A percentile compares a stretch with the other conserved stretches of the same genome.
Conservation (phyloP, 2,113 vertebrate species). For the Tenebrosternarchus preto region DNA sequence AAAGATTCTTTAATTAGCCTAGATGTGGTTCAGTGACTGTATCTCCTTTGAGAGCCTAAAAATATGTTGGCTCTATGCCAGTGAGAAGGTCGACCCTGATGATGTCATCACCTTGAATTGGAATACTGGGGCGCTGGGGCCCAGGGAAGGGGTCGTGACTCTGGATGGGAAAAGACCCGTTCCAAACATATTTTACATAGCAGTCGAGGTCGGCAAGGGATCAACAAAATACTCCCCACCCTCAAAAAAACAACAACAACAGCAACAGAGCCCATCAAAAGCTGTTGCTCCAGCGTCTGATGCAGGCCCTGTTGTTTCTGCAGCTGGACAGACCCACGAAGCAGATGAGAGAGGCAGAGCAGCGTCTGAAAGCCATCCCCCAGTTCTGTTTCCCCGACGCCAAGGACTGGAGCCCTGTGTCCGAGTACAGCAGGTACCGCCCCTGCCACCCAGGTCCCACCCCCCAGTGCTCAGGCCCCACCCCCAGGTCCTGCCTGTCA, state of each 20-base stretch:
- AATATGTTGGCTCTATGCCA: slow-evolving; percentile 48
- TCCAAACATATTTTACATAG: slow-evolving; percentile 51
- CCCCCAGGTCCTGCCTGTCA: background rate
- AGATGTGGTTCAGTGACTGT: slow-evolving; percentile 50
- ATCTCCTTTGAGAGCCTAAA: slow-evolving; percentile 54
- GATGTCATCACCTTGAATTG: slow-evolving; percentile 35
- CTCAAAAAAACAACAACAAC: slow-evolving; percentile 25
- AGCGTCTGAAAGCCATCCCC: slow-evolving; percentile 96
- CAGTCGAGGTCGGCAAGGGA: slow-evolving; percentile 26
- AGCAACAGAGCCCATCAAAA: too few relatives aligned
- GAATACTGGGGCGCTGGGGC: slow-evolving; percentile 28
- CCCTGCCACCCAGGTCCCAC: too few relatives aligned
- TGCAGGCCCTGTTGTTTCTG: background rate
- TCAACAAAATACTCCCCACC: slow-evolving; percentile 21
- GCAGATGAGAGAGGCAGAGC: slow-evolving; percentile 95
- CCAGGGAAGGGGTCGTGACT: background rate
- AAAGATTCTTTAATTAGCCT: slow-evolving; percentile 59
- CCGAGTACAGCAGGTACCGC: slow-evolving; percentile 88
- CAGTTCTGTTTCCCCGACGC: slow-evolving; percentile 99
- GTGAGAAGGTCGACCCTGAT: slow-evolving; percentile 37
- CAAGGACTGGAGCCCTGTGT: slow-evolving; percentile 95
- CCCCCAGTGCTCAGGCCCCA: too few relatives aligned
- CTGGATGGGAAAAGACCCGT: slow-evolving; percentile 52
- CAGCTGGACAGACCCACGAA: slow-evolving; percentile 97
- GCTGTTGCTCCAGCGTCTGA: background rate